Evolutionary conservation across 2,797 vertebrate genomes (phyloP).

Genomic region (Sternarchorhynchus goeldii): DNA sequence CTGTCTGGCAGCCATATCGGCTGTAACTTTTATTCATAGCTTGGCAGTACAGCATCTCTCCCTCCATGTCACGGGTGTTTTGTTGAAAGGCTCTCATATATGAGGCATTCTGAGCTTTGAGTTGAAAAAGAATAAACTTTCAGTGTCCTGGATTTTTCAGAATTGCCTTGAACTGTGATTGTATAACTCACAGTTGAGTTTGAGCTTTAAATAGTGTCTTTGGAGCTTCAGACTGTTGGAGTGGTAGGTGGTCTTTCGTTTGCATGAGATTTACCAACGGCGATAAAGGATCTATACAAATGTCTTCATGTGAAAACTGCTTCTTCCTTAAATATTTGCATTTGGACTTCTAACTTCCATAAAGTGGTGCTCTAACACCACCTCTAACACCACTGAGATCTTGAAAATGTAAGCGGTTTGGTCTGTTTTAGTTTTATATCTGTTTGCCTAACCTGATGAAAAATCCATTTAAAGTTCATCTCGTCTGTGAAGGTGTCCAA

Average conservation of each 20-base stretch:
- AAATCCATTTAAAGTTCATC: neutral
- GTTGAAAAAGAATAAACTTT: slow-evolving; percentile 8
- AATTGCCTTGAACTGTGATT: slow-evolving; percentile 18
- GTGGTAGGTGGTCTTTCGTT: neutral
- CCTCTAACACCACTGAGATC: too few relatives aligned
- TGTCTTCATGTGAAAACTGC: too few relatives aligned
- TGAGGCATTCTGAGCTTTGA: slow-evolving; percentile 5
- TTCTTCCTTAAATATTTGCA: neutral
- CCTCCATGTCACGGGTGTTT: slow-evolving; percentile 12
- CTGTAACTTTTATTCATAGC: slow-evolving; percentile 31
- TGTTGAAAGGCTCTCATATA: slow-evolving; percentile 32
- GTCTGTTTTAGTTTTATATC: neutral
- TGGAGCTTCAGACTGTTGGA: neutral
- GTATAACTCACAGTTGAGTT: neutral
- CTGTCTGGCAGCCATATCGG: slow-evolving; percentile 11
- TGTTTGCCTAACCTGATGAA: neutral
- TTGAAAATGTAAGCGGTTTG: neutral
- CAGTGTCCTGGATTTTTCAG: neutral
- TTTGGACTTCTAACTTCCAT: too few relatives aligned
- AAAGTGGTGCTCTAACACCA: neutral
- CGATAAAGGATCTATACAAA: neutral
- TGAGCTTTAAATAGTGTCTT: slow-evolving; percentile 9
- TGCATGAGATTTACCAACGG: neutral
- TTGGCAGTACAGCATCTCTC: slow-evolving; percentile 26
- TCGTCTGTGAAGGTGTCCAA: slow-evolving; percentile 78